Percentiles rank a stretch among this genome's conserved stretches.
Evolutionary conservation across 2,113 vertebrate genomes (phyloP).

Genomic region (Philantomba maxwellii): DNA sequence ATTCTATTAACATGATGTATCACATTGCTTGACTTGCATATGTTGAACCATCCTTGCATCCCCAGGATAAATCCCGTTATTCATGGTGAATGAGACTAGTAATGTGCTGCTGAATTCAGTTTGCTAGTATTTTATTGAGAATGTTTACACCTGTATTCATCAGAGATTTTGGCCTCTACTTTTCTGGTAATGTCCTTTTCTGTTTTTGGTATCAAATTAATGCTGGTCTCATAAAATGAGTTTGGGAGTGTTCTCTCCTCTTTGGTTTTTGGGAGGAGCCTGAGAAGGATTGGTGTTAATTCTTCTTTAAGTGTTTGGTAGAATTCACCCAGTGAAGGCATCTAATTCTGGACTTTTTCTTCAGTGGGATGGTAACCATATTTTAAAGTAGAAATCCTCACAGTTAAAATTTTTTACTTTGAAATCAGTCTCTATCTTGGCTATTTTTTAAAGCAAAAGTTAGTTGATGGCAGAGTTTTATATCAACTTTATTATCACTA

Average conservation of each 20-base stretch:
- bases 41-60: not conserved
- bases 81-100: not conserved
- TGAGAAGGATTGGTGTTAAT: not conserved
- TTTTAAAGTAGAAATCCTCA: conserved; percentile 18
- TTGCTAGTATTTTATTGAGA: not conserved
- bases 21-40: not conserved
- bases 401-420: not conserved
- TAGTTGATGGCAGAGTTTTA: not conserved
- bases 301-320: not conserved
- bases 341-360: not conserved
- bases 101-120: not conserved
- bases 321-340: not conserved
- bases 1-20: not conserved
- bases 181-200: not conserved
- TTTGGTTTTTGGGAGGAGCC: not conserved
- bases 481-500: not conserved
- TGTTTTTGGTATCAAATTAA: not conserved
- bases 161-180: not conserved
- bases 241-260: not conserved
- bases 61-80: not conserved
- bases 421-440: not conserved
- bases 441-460: not conserved
- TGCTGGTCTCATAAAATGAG: not conserved
- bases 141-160: not conserved
- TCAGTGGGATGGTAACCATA: not conserved